Base-by-base conservation (phyloP, 1,140 invertebrate species). In the Drosophila chauvacae region DNA sequence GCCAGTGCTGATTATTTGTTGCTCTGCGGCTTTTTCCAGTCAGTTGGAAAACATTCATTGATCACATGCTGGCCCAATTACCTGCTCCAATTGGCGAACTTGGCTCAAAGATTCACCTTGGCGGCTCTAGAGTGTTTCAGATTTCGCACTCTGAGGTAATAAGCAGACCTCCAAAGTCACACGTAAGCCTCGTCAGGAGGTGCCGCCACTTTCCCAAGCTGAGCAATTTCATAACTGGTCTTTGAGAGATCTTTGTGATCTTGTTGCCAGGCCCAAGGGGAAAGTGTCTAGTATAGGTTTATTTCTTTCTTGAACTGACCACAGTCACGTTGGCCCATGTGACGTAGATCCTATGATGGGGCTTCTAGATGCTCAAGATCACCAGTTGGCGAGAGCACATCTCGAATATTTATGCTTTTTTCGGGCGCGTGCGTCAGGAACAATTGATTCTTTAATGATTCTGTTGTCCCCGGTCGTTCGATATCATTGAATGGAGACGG, bases 401-500 rank as follows among this genome's bases (percentile, higher is more conserved):
- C 4, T 37, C 1, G 35, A 13, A 37, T 37, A 37, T 9, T 61
- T 59, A 28, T 45, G 35, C 35, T 20, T 51, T 26, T 51, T 61
- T 71, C 11, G 47, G 55, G 48, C 53, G 69, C 55, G 50, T 83
- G 76, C 76, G 84, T 83, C 80, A 57, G 53, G 16, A 74, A n/a
- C 74, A 77, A 70, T 57, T 64, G 63, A 51, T 77, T 80, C 76
- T 88, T 87, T 70, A 87, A 87, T 87, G 86, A 63, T 83, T 87
- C 56, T 87, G 84, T 87, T 87, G 76, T 80, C 72, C 72, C 76
- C 28, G 64, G 48, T 58, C 33, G 69, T 44, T 66, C 53, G 61
- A 59, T 56, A 81, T 61, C 70, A 79, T 48, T 80, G 69, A 66
- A 63, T 63, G 30, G 41, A 86, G 77, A 72, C 58, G 84, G 80